These are phyloP conservation scores for Phalloptychus januarius DNA, from an alignment of 2,797 vertebrate genomes.

Conservation along the genomic window DNA sequence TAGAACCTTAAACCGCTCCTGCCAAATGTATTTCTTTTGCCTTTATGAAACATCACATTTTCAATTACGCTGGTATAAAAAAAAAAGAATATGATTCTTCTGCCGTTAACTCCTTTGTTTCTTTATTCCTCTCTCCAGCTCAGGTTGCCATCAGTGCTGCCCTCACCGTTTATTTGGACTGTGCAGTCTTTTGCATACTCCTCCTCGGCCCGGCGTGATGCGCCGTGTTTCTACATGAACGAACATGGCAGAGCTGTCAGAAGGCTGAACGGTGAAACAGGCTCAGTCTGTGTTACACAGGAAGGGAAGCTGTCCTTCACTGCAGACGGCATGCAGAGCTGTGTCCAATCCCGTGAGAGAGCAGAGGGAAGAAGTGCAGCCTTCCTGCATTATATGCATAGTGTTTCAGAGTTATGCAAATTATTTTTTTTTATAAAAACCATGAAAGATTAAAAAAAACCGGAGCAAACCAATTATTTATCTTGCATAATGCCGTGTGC, in stretches of 20 bases:
- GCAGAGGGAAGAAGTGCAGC: conserved; percentile 33
- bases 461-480: conserved; percentile 16
- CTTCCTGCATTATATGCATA: conserved; percentile 60
- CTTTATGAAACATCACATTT: conserved; percentile 38
- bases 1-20: conserved; percentile 3
- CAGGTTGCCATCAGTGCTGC: conserved; percentile 9
- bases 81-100: conserved; percentile 24
- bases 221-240: conserved; percentile 74
- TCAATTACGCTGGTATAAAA: conserved; percentile 28
- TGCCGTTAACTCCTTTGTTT: not conserved
- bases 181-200: conserved; percentile 60
- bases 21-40: conserved; percentile 18
- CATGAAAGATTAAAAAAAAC: conserved; percentile 12
- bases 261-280: conserved; percentile 69
- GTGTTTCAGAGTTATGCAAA: conserved; percentile 47
- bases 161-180: conserved; percentile 40
- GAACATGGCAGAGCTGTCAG: conserved; percentile 70
- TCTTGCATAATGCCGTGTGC: conserved; percentile 70
- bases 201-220: conserved; percentile 66
- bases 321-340: conserved; percentile 54
- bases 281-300: conserved; percentile 51
- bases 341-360: conserved; percentile 48
- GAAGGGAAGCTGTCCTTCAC: conserved; percentile 53
- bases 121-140: conserved; percentile 1
- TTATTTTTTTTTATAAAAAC: conserved; percentile 32